These are phyloP conservation scores for Himalopsyche phryganea DNA, from an alignment of 1,140 invertebrate genomes.

Conservation along the genomic window DNA sequence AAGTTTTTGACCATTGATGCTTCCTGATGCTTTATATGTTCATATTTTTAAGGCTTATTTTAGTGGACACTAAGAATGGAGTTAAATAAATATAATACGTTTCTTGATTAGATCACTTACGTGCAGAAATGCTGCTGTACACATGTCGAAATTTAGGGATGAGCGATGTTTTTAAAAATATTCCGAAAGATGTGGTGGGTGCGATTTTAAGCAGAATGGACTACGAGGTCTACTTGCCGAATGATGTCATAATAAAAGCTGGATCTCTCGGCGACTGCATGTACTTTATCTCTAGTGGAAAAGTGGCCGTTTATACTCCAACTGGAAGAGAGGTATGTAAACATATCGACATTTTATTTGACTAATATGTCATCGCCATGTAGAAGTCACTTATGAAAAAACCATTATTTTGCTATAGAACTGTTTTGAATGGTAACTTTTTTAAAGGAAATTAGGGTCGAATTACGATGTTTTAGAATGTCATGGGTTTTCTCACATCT, in stretches of 20 bases:
- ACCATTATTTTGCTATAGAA: too few species aligned
- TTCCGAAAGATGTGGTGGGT: constrained; percentile 35
- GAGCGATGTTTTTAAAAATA: constrained; percentile 34
- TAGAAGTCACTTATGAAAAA: too few species aligned
- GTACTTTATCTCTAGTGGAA: constrained; percentile 58
- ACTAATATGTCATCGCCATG: too few species aligned
- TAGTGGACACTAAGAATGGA: too few species aligned
- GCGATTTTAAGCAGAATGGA: constrained; percentile 36
- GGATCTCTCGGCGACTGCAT: constrained; percentile 56
- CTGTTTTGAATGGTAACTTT: too few species aligned
- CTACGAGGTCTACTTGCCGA: constrained; percentile 39
- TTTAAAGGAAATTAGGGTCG: too few species aligned
- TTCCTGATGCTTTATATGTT: too few species aligned
- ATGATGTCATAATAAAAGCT: constrained; percentile 51
- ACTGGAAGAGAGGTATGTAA: constrained; percentile 53
- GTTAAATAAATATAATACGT: too few species aligned
- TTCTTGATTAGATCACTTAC: constrained; percentile 41
- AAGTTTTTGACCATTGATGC: too few species aligned
- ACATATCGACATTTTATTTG: constrained; percentile 2
- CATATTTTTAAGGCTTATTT: too few species aligned
- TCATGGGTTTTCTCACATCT: too few species aligned
- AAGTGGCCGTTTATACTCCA: constrained; percentile 56
- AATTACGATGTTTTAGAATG: too few species aligned
- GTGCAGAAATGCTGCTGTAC: constrained; percentile 38
- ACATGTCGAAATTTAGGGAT: constrained; percentile 38